These are phyloP conservation scores for Timema podura DNA, from an alignment of 2,888 invertebrate species.

Conservation along the genomic window DNA sequence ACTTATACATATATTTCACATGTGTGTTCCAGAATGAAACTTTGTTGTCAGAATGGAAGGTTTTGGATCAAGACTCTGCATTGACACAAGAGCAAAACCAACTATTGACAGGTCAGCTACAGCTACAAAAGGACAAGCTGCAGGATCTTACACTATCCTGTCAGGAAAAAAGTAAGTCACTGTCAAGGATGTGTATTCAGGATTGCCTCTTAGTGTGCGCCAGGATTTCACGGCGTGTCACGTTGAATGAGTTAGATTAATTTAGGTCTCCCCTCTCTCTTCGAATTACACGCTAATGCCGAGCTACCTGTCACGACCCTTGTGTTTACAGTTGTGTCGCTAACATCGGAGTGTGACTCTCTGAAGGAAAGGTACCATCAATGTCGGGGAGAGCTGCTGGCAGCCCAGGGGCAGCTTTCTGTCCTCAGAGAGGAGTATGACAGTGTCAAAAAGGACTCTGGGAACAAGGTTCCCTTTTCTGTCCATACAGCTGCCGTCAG, in stretches of 20 bases:
- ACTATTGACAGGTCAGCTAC: slow-evolving; percentile 59
- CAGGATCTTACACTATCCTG: slow-evolving; percentile 53
- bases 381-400: slow-evolving; percentile 55
- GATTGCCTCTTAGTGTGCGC: too few relatives aligned
- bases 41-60: slow-evolving; percentile 39
- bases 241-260: too few relatives aligned
- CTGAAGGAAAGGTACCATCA: slow-evolving; percentile 46
- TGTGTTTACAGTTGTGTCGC: slow-evolving; percentile 17
- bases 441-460: slow-evolving; percentile 51
- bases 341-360: slow-evolving; percentile 18
- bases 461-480: slow-evolving; percentile 57
- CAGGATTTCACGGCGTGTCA: too few relatives aligned
- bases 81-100: slow-evolving; percentile 44
- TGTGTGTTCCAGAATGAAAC: slow-evolving; percentile 38
- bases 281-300: too few relatives aligned
- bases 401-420: slow-evolving; percentile 56
- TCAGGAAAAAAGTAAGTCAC: slow-evolving; percentile 11
- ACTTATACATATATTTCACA: too few relatives aligned
- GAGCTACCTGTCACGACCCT: too few relatives aligned
- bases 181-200: too few relatives aligned
- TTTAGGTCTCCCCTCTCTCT: too few relatives aligned
- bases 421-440: slow-evolving; percentile 51
- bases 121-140: slow-evolving; percentile 66
- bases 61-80: slow-evolving; percentile 40
- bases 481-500: slow-evolving; percentile 64